A percentile compares a stretch with the other conserved stretches of the same genome.
These are phyloP conservation scores for Macropus fuliginosus DNA, from an alignment of 2,797 vertebrate genomes.

Conservation along the genomic window DNA sequence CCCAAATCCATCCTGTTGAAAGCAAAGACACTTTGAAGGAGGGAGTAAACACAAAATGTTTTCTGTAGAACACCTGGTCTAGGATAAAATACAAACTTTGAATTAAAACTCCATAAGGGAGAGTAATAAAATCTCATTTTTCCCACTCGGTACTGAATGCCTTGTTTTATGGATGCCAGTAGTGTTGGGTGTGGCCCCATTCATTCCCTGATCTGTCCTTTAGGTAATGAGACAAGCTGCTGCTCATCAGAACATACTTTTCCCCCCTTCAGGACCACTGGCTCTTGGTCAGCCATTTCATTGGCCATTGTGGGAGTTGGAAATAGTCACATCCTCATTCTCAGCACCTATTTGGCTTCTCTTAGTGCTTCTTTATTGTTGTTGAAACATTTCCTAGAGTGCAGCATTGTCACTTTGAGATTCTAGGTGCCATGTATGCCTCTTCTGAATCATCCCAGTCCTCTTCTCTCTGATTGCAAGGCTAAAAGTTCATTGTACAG, in stretches of 20 bases:
- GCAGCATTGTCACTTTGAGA: conserved; percentile 36
- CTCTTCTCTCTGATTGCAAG: background rate
- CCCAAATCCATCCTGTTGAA: background rate
- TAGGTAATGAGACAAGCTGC: background rate
- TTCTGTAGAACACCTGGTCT: background rate
- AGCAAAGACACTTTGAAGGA: background rate
- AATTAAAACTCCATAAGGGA: background rate
- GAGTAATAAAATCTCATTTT: background rate
- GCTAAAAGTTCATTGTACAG: conserved; percentile 50
- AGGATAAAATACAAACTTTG: background rate
- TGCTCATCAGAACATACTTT: background rate
- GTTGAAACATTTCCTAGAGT: conserved; percentile 70
- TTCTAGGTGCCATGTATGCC: conserved; percentile 55
- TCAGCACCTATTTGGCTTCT: conserved; percentile 52
- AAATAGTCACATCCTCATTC: conserved; percentile 31
- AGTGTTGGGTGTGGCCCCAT: background rate
- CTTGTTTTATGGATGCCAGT: background rate
- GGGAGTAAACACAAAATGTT: background rate
- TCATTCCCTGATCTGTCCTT: background rate
- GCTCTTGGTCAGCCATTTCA: background rate
- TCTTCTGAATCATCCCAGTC: conserved; percentile 62
- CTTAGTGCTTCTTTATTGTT: conserved; percentile 36
- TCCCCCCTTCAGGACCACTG: background rate
- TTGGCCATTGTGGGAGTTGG: background rate
- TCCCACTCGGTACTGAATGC: background rate